These are phyloP conservation scores for Notolabrus celidotus DNA, from an alignment of 2,797 vertebrate species.

Conservation along the genomic window DNA sequence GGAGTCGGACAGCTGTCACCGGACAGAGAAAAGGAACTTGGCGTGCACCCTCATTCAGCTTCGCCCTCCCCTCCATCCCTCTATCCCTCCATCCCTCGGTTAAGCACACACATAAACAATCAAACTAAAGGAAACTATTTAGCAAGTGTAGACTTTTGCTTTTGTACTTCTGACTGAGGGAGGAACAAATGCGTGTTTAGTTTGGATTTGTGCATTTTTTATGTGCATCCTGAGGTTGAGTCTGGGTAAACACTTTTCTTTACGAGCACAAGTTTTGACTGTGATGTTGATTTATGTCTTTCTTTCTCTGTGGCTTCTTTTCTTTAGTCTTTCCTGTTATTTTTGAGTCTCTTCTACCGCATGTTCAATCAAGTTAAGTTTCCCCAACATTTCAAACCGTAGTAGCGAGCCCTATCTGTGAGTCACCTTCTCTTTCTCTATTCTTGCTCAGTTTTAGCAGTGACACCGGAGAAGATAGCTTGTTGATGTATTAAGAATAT, in stretches of 20 bases:
- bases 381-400: constrained; percentile 37
- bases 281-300: constrained; percentile 61
- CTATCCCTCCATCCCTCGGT: constrained; percentile 35
- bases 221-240: constrained; percentile 54
- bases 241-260: constrained; percentile 45
- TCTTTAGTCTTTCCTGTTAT: constrained; percentile 11
- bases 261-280: constrained; percentile 35
- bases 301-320: constrained; percentile 4
- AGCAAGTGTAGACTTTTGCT: constrained; percentile 3
- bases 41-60: constrained; percentile 64
- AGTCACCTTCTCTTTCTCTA: constrained; percentile 72
- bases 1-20: constrained; percentile 86
- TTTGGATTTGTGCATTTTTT: constrained; percentile 43
- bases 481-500: constrained; percentile 89
- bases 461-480: constrained; percentile 85
- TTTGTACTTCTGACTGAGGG: constrained; percentile 20
- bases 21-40: constrained; percentile 74
- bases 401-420: constrained; percentile 30
- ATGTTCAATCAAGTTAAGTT: constrained; percentile 39
- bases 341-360: constrained; percentile 18
- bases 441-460: constrained; percentile 70
- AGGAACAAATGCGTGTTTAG: constrained; percentile 37
- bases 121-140: constrained; percentile 54
- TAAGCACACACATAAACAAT: constrained; percentile 76
- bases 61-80: constrained; percentile 43